Evolutionary conservation across 2,797 vertebrate genomes (phyloP).

Genomic region (Malacoraja senta): DNA sequence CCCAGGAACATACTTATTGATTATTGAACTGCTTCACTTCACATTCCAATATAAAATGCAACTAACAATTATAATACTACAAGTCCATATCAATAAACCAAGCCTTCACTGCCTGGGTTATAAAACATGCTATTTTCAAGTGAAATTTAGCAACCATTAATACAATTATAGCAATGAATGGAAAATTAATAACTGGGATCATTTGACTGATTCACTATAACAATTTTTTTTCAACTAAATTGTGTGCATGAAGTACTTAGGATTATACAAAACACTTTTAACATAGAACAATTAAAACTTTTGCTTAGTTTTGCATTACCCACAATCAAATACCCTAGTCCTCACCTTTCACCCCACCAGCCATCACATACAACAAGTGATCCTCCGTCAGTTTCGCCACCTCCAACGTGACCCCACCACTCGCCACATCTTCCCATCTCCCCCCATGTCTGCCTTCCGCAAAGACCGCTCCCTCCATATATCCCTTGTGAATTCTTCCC

Average conservation of each 20-base stretch:
- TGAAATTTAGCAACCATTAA: slow-evolving; percentile 26
- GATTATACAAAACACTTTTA: no score
- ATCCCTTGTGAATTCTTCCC: no score
- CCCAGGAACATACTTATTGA: background rate
- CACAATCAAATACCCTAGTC: background rate
- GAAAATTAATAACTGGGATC: slow-evolving; percentile 9
- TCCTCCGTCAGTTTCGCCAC: no score
- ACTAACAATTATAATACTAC: slow-evolving; percentile 9
- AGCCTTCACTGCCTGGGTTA: background rate
- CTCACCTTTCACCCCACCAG: no score
- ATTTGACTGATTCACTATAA: background rate
- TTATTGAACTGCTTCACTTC: background rate
- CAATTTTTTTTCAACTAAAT: no score
- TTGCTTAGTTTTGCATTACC: slow-evolving; percentile 5
- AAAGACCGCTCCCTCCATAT: no score
- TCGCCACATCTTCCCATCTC: no score
- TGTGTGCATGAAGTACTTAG: no score
- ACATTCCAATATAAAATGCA: slow-evolving; percentile 17
- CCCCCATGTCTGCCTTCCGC: no score
- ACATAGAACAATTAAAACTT: background rate
- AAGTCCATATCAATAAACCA: background rate
- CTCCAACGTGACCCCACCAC: no score
- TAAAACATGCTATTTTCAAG: slow-evolving; percentile 14
- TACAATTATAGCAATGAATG: slow-evolving; percentile 20
- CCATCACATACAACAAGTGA: no score